Evolutionary conservation across 2,888 invertebrate species (phyloP).

Genomic region (Thyatira batis): DNA sequence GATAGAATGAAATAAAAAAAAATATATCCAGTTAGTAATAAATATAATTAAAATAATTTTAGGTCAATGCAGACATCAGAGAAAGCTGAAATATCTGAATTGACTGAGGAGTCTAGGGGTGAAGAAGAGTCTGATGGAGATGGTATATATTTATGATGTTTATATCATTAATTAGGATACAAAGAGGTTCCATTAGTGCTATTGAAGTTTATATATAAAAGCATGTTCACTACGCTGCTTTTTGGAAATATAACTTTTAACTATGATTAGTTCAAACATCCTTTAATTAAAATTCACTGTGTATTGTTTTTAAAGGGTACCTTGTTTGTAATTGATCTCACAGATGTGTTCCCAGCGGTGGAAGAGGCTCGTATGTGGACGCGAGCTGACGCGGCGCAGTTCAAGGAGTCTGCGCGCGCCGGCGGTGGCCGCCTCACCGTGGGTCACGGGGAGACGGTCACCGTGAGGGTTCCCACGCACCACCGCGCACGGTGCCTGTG

Average conservation of each 20-base stretch:
- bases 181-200: too few relatives aligned
- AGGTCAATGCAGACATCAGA: slow-evolving; percentile 65
- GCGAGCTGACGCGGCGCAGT: slow-evolving; percentile 90
- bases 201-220: too few relatives aligned
- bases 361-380: slow-evolving; percentile 98
- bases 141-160: slow-evolving; percentile 33
- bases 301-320: neutral
- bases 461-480: slow-evolving; percentile 98
- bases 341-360: slow-evolving; percentile 47
- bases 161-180: too few relatives aligned
- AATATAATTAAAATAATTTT: slow-evolving; percentile 19
- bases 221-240: neutral
- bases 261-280: too few relatives aligned
- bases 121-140: slow-evolving; percentile 72
- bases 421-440: slow-evolving; percentile 96
- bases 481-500: slow-evolving; percentile 95
- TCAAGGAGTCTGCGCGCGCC: slow-evolving; percentile 92
- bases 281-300: slow-evolving; percentile 1
- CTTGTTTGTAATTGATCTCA: neutral
- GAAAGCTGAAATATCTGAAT: slow-evolving; percentile 48
- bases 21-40: neutral
- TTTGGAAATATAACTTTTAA: slow-evolving; percentile 1
- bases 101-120: slow-evolving; percentile 55
- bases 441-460: slow-evolving; percentile 98
- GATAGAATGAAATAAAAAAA: neutral